Conservation (phyloP, 30 jellyfish, hydroid and myxozoan genomes). For the Aurelia sp. region DNA sequence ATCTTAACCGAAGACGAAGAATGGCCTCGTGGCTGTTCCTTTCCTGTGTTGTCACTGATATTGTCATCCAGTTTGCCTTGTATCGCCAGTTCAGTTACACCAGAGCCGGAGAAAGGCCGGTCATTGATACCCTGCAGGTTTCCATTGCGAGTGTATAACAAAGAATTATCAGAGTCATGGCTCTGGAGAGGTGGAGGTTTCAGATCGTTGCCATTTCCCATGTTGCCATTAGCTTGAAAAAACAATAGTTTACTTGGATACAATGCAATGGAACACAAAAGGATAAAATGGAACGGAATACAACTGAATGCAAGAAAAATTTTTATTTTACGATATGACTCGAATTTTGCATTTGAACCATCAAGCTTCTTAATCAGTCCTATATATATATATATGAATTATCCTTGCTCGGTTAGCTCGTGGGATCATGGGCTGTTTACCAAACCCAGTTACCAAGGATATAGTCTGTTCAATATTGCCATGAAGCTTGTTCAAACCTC, state of each 20-base stretch:
- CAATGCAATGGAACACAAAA: not conserved
- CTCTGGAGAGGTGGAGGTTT: conserved; percentile 64
- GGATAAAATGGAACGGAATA: too few species aligned
- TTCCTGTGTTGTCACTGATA: conserved; percentile 63
- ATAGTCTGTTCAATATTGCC: too few species aligned
- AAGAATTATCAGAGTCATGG: conserved; percentile 61
- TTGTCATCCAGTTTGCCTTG: conserved; percentile 77
- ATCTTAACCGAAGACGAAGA: conserved; percentile 95
- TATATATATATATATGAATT: too few species aligned
- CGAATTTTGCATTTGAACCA: too few species aligned
- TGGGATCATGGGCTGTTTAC: too few species aligned
- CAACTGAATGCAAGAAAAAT: too few species aligned
- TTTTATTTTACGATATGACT: too few species aligned
- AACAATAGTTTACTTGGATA: not conserved
- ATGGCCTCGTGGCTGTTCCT: conserved; percentile 83
- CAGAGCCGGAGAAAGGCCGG: conserved; percentile 84
- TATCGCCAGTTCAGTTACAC: conserved; percentile 86
- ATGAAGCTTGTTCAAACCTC: too few species aligned
- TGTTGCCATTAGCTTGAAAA: conserved; percentile 47
- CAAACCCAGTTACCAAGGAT: too few species aligned
- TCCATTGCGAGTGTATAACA: conserved; percentile 67
- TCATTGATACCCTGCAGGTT: conserved; percentile 56
- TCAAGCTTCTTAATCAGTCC: too few species aligned
- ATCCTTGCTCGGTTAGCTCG: too few species aligned
- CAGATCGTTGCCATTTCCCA: conserved; percentile 55